phyloP scores from a whole-genome alignment of 2,888 invertebrate genomes.

The Sussaba pulchella region DNA sequence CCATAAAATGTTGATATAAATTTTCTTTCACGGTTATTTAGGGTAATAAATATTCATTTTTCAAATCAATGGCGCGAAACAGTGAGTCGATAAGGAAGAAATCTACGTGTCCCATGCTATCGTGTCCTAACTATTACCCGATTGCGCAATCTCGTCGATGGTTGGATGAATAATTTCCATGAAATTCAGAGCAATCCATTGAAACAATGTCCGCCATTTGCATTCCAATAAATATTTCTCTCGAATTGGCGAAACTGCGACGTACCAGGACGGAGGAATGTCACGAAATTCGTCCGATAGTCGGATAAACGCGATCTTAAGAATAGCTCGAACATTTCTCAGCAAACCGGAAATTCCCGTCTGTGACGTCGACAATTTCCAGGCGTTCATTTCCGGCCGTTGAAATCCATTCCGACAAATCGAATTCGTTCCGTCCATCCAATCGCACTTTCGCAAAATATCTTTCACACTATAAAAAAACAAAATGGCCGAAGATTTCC shows the following conservation, averaged over 20 bases:
- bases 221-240: neutral
- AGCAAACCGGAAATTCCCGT: constrained; percentile 3
- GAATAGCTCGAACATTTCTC: constrained; percentile 1
- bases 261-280: no score
- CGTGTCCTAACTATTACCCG: neutral
- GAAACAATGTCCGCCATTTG: neutral
- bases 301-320: neutral
- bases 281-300: neutral
- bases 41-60: neutral
- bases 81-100: neutral
- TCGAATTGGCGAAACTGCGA: no score
- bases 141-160: neutral
- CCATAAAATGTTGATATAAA: no score
- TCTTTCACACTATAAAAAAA: no score
- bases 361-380: constrained; percentile 12
- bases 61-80: neutral
- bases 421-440: constrained; percentile 30
- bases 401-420: constrained; percentile 28
- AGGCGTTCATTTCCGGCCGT: constrained; percentile 22
- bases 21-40: no score
- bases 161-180: neutral
- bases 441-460: constrained; percentile 26
- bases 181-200: neutral
- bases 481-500: no score
- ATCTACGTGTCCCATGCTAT: neutral